Conservation (phyloP, 2,888 invertebrate genomes). For the Heteropelma amictum region DNA sequence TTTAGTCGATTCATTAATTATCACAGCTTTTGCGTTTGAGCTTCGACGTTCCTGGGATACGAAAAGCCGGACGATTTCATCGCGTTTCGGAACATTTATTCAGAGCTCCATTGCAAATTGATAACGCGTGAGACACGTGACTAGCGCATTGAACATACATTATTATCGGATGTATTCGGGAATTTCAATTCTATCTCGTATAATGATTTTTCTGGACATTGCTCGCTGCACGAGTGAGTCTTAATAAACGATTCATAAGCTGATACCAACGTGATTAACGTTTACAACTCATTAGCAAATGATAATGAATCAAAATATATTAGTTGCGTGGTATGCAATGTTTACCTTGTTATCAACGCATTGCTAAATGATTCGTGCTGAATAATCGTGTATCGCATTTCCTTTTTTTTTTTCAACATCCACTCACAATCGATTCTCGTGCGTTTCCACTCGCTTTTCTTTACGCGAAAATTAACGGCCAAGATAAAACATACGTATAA, state of each 20-base stretch:
- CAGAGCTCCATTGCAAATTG: conserved; percentile 12
- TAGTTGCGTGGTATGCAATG: too few species aligned
- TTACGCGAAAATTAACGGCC: too few species aligned
- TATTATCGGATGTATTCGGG: neutral
- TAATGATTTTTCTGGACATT: conserved; percentile 27
- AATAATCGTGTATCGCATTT: too few species aligned
- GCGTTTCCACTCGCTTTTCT: too few species aligned
- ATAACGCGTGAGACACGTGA: conserved; percentile 21
- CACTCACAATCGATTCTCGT: too few species aligned
- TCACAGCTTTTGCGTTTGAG: conserved; percentile 1
- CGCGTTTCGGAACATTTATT: conserved; percentile 14
- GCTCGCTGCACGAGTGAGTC: neutral
- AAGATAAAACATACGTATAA: too few species aligned
- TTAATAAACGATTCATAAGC: neutral
- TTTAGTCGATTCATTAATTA: conserved; percentile 14
- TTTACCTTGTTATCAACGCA: too few species aligned
- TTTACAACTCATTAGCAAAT: conserved; percentile 11
- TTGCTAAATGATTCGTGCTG: too few species aligned
- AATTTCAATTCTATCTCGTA: neutral
- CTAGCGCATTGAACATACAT: conserved; percentile 11
- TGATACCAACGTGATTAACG: neutral
- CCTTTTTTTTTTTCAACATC: too few species aligned
- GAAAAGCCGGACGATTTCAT: conserved; percentile 12
- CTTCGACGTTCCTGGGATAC: conserved; percentile 5
- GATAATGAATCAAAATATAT: neutral